Evolutionary conservation across 2,113 vertebrate species (phyloP).

Genomic region (Dicaeum eximium): DNA sequence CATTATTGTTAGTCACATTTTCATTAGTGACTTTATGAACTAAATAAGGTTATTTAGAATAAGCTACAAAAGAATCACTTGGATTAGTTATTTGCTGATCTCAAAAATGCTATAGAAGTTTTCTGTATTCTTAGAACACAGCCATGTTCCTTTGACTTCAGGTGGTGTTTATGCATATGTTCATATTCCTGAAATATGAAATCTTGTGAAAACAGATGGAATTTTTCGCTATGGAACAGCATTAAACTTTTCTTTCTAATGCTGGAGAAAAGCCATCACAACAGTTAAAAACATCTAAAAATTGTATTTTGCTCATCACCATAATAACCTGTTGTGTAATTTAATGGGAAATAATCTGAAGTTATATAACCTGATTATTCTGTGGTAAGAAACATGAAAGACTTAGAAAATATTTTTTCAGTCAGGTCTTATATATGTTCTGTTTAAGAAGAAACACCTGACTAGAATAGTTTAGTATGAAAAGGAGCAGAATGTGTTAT

Average conservation of each 20-base stretch:
- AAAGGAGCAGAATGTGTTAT: not conserved
- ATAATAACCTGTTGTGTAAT: not conserved
- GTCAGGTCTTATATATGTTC: not conserved
- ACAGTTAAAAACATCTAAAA: not conserved
- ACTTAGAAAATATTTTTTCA: not conserved
- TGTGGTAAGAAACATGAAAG: not conserved
- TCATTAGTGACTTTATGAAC: not conserved
- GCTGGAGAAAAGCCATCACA: not conserved
- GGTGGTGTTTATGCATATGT: not conserved
- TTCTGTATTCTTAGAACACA: not conserved
- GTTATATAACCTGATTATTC: not conserved
- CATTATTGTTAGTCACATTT: not conserved
- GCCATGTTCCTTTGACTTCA: fast-evolving
- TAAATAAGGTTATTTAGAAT: not conserved
- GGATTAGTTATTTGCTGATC: not conserved
- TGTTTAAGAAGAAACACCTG: not conserved
- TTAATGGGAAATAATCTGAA: not conserved
- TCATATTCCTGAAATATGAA: not conserved
- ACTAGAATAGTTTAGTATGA: not conserved
- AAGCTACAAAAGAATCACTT: not conserved
- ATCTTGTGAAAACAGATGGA: not conserved
- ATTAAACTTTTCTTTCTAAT: not conserved
- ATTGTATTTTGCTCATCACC: not conserved
- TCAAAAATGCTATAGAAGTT: not conserved
- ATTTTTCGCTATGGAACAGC: not conserved